A percentile compares a stretch with the other conserved stretches of the same genome.
These are phyloP conservation scores for Nipponia nippon DNA, from an alignment of 2,113 vertebrate species.

Conservation along the genomic window DNA sequence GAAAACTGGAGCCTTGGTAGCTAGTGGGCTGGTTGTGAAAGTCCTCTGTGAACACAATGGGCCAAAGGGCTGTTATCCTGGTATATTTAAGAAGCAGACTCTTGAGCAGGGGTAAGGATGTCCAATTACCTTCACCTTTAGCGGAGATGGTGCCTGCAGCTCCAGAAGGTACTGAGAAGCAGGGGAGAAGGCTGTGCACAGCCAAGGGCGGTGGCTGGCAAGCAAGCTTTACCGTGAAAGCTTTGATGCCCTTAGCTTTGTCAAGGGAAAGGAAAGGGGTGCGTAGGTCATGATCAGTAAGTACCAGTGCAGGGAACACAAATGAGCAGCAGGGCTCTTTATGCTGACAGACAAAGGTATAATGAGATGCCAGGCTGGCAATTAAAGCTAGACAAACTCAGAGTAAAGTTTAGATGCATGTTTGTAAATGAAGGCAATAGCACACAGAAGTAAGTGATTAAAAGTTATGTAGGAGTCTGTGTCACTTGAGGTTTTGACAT, in stretches of 20 bases:
- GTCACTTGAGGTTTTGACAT: neutral
- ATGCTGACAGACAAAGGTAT: neutral
- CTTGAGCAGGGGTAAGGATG: neutral
- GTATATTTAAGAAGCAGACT: neutral
- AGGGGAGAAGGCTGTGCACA: neutral
- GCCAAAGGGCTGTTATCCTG: neutral
- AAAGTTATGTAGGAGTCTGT: neutral
- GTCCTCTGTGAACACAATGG: accelerated
- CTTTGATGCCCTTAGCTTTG: neutral
- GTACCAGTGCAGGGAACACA: neutral
- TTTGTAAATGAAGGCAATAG: neutral
- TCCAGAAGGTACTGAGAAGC: neutral
- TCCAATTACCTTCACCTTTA: neutral
- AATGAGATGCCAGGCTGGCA: neutral
- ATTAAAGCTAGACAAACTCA: neutral
- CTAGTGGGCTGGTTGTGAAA: neutral
- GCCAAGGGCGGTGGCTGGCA: neutral
- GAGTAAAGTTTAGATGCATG: neutral
- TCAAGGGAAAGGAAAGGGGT: neutral
- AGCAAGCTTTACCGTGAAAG: neutral
- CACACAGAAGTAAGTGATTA: neutral
- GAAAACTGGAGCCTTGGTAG: neutral
- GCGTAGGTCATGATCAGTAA: accelerated
- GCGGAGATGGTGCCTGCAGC: neutral
- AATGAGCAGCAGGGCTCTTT: neutral